Evolutionary conservation across 2,113 vertebrate species (phyloP), one percentile per base, ranked within the genome.

Genomic region (Lophotis ruficrista): DNA sequence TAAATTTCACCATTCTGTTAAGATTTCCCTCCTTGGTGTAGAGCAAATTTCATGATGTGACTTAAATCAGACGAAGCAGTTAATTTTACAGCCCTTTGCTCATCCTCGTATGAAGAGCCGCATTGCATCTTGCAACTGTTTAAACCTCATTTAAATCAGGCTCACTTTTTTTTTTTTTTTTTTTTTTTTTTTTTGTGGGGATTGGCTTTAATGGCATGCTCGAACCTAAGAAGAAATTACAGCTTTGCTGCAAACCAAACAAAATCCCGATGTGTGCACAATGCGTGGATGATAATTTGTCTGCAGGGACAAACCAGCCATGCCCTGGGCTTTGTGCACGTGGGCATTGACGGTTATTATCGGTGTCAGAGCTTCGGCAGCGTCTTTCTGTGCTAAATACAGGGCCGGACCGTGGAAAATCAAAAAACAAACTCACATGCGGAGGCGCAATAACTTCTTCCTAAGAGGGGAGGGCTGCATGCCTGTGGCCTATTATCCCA

Each of bases 361-460:
- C 24, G 24, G 76, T 96, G 94, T 96, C 60, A 41, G 57, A 79
- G 51, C 89, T 91, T 96, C 95, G 58, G 81, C 96, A 86, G 94
- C 15, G 86, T 90, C 97, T 98, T 97, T 97, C 96, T 90, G 88
- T 78, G 94, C 81, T 97, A 93, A 97, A 95, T 30, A 80, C 94
- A 83, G 94, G 96, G 93, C 94, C 4, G 93, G 97, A 96, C 96
- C 62, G 33, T 97, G 98, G 97, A 97, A 97, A 98, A 97, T 97
- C 97, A 97, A 97, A 97, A 96, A 98, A 97, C 98, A 98, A 98
- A 98, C 93, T 90, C 88, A 78, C 94, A 66, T 72, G 97, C 81
- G 53, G 95, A 95, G 94, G 86, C 65, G 95, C 95, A 91, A n/a
- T 50, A 83, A 88, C 94, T 97, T 90, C 97, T 94, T 66, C 80